Evolutionary conservation across 2,797 vertebrate genomes (phyloP).

Genomic region (Rhinophrynus dorsalis): DNA sequence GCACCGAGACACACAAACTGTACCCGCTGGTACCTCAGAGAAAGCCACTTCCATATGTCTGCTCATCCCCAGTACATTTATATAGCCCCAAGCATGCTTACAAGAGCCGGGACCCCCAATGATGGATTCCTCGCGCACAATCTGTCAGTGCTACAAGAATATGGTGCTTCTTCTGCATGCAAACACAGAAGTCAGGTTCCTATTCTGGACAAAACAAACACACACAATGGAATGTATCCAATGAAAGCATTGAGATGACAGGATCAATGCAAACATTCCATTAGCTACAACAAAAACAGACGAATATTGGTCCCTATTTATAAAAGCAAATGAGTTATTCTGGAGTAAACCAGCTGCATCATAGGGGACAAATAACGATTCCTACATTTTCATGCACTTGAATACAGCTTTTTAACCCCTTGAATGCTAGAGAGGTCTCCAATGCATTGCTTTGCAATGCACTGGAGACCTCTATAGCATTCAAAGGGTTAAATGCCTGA

Average conservation of each 20-base stretch:
- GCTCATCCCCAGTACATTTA: constrained; percentile 4
- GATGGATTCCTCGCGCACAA: constrained; percentile 35
- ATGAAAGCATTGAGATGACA: background rate
- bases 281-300: no score
- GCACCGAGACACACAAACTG: constrained; percentile 49
- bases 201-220: background rate
- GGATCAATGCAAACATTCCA: background rate
- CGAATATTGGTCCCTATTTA: no score
- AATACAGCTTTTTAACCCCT: no score
- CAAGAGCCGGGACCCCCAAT: constrained; percentile 19
- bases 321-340: no score
- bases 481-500: no score
- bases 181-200: background rate
- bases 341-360: no score
- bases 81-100: constrained; percentile 18
- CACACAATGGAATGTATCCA: background rate
- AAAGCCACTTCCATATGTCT: constrained; percentile 70
- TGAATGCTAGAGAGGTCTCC: background rate
- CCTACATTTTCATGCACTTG: no score
- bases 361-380: no score
- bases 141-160: constrained; percentile 40
- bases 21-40: constrained; percentile 59
- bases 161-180: background rate
- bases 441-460: no score
- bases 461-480: no score